phyloP scores from a whole-genome alignment of 2,888 invertebrate genomes.

The Campoplex nolae region DNA sequence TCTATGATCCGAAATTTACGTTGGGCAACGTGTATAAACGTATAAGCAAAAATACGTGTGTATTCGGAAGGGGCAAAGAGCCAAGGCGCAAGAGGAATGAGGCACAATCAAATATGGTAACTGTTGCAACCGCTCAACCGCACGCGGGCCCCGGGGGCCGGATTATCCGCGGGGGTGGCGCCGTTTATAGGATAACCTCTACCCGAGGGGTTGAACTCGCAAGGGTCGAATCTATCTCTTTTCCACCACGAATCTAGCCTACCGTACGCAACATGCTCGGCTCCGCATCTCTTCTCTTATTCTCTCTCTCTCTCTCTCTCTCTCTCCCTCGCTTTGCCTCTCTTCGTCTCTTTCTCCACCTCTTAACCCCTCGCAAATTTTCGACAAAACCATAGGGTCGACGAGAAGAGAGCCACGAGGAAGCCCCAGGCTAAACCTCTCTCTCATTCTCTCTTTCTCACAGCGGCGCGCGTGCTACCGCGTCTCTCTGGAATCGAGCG shows the following conservation, averaged over 20 bases:
- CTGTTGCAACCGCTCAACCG: constrained; percentile 83
- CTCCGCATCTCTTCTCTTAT: constrained; percentile 44
- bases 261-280: neutral
- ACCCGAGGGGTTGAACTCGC: constrained; percentile 70
- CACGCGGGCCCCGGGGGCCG: constrained; percentile 83
- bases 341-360: constrained; percentile 46
- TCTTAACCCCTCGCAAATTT: constrained; percentile 48
- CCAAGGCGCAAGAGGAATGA: constrained; percentile 65
- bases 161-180: constrained; percentile 81
- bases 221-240: constrained; percentile 64
- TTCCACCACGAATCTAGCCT: constrained; percentile 40
- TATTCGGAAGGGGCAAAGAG: constrained; percentile 32
- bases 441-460: constrained; percentile 11
- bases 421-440: constrained; percentile 71
- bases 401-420: constrained; percentile 67
- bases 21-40: constrained; percentile 5
- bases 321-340: too few relatives aligned
- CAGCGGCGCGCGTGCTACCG: constrained; percentile 53
- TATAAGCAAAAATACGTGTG: constrained; percentile 35
- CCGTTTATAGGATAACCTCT: constrained; percentile 83
- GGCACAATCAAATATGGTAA: constrained; percentile 84
- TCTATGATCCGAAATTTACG: neutral
- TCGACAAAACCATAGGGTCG: constrained; percentile 60
- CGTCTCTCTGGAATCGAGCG: constrained; percentile 55
- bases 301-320: constrained; percentile 4